Base-by-base conservation (phyloP, 2,113 vertebrate genomes). In the Melanostigma gelatinosum region DNA sequence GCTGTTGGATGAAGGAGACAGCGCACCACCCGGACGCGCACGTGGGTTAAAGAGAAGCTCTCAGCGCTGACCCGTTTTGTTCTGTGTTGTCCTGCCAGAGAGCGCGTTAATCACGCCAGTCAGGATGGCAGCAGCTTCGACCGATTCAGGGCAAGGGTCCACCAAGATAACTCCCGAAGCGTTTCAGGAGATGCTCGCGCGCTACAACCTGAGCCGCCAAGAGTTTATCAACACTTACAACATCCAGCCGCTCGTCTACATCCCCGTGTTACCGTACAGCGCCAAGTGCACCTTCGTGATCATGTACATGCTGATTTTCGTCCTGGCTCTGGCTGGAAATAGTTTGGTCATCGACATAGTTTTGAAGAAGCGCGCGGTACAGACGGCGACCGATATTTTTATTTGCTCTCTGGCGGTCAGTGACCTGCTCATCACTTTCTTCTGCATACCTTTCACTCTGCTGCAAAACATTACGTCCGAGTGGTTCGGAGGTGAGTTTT, bases 391-490 rank as follows among this genome's bases (percentile, higher is more conserved):
- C 11, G 95, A 94, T 58, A 90, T 96, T 42, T 96, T 96, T 70
- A 95, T 96, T 62, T 95, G 95, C 76, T 96, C 96, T 0, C 79
- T 96, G 91, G 96, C 96, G 1, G 93, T 96, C 81, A 96, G 96
- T 70, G 96, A 96, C 89, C 93, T 96, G 64, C 94, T 96, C 84
- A 96, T 96, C 92, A 96, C 96, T 69, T 96, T 96, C 84, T 96
- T 96, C 92, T 96, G 96, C 86, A 88, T 96, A 3, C 96, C 96
- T 0, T 95, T 96, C 73, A 96, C 96, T 13, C 67, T 96, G 72
- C 91, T 96, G 82, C 96, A 96, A 86, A 96, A 96, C 90, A 94
- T 96, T 89, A 95, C 94, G 0, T 94, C 95, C 0, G 93, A 96
- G 42, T 96, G 96, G 95, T 85, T 96, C 55, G 96, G 95, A 24